Base-by-base conservation (phyloP, 2,888 invertebrate species). In the Hypomecis punctinalis region DNA sequence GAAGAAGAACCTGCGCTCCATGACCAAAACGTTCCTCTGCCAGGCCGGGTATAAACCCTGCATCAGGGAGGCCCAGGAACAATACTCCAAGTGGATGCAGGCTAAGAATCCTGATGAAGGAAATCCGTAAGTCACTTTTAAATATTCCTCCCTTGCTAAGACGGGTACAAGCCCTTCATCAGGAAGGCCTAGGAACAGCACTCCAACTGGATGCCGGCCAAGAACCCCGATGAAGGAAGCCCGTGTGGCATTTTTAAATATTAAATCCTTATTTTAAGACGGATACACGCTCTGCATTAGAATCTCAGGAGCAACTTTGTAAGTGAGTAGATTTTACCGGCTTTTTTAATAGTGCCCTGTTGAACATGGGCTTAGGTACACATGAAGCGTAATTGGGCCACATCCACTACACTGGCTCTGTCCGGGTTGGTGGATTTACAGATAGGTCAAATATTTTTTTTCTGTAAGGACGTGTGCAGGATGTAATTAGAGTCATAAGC, bases 161-260 rank as follows among this genome's bases (percentile, higher is more conserved):
- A 96, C 42, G 97, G 97, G 0, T 97, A 96, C 85, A 94, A 94
- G 66, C 96, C 96, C 0, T 98, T 97, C 79, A 94, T 97, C 45
- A 91, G 94, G 70, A 96, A 96, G 76, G 96, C 97, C 0, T 95
- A 96, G 76, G 91, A 93, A 3, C 95, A 95, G 43, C 98, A 94
- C 82, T 93, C 93, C 60, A 94, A 95, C 73, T 97, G 97, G 97
- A 95, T 97, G 94, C 93, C 94, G 49, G 94, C 94, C 23, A 93
- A 94, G 46, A 94, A 95, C 75, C 97, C 97, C 5, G 96, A 97
- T 84, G 95, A 95, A 76, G 96, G 96, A 72, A 97, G 96, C 83
- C 96, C 96, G 97, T 97, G 83, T 23, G 1, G 3, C 23, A 2
- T 23, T 23, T 23, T 23, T 23, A 23, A 23, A 23, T 23, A 23